Percentiles rank a stretch among this genome's conserved stretches.
Conservation (phyloP, 2,797 vertebrate species). For the Brachyrhaphis roseni region DNA sequence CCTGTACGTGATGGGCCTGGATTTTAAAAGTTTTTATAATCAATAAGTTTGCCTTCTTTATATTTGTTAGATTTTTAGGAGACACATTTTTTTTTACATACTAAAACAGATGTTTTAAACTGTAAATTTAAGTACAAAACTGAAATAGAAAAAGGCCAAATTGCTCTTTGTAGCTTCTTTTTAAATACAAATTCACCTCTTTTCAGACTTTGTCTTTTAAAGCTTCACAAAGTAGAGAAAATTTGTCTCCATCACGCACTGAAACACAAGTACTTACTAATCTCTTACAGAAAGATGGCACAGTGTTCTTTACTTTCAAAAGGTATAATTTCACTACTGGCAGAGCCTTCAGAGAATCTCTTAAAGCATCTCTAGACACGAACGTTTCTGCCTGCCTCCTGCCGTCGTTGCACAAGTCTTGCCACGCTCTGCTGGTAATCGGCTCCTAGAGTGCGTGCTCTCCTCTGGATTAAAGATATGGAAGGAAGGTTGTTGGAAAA, state of each 20-base stretch:
- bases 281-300: background rate
- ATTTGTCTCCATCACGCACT: slow-evolving; percentile 1
- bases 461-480: slow-evolving; percentile 51
- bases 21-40: background rate
- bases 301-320: slow-evolving; percentile 12
- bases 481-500: slow-evolving; percentile 51
- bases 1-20: background rate
- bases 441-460: slow-evolving; percentile 26
- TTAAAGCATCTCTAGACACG: slow-evolving; percentile 46
- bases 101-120: background rate
- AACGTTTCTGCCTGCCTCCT: slow-evolving; percentile 27
- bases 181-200: background rate
- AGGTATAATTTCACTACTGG: slow-evolving; percentile 56
- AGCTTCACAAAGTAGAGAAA: background rate
- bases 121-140: background rate
- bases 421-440: slow-evolving; percentile 53
- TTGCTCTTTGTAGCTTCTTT: background rate
- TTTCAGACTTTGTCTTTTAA: background rate
- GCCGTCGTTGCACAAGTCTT: slow-evolving; percentile 52
- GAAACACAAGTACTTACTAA: slow-evolving; percentile 15
- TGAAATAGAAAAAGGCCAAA: background rate
- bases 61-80: background rate
- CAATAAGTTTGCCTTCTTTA: background rate
- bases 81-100: background rate
- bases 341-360: slow-evolving; percentile 44